Evolutionary conservation across 2,888 invertebrate genomes (phyloP).

Genomic region (Dasysyrphus tricinctus): DNA sequence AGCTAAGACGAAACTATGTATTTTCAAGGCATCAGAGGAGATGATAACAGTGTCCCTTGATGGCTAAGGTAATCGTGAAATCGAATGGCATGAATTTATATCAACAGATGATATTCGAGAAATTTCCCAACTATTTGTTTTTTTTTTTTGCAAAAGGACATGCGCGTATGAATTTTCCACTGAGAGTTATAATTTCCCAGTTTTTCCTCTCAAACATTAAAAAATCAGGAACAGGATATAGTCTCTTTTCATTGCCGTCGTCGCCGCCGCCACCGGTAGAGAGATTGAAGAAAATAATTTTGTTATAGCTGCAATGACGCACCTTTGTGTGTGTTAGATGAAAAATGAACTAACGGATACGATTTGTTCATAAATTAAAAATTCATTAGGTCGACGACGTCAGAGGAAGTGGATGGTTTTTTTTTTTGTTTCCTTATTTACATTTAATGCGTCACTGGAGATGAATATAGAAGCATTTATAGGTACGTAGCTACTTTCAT

Average conservation of each 20-base stretch:
- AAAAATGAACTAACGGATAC: slow-evolving; percentile 3
- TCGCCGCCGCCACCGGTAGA: neutral
- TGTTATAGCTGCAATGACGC: slow-evolving; percentile 27
- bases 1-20: neutral
- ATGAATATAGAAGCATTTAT: slow-evolving; percentile 1
- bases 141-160: neutral
- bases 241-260: neutral
- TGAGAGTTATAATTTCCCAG: slow-evolving; percentile 33
- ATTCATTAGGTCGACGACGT: slow-evolving; percentile 18
- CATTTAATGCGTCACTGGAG: slow-evolving; percentile 20
- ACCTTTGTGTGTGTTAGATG: neutral
- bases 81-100: slow-evolving; percentile 31
- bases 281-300: neutral
- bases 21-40: slow-evolving; percentile 19
- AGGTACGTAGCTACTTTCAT: neutral
- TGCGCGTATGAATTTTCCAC: slow-evolving; percentile 3
- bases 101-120: slow-evolving; percentile 60
- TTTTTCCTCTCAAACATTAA: neutral
- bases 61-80: slow-evolving; percentile 17
- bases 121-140: slow-evolving; percentile 43
- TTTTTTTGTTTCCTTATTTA: no score
- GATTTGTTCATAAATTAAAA: slow-evolving; percentile 28
- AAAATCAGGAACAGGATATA: slow-evolving; percentile 15
- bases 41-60: slow-evolving; percentile 49
- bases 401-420: slow-evolving; percentile 15